phyloP scores from a whole-genome alignment of 1,140 invertebrate genomes.

The Chrysopa pallens region DNA sequence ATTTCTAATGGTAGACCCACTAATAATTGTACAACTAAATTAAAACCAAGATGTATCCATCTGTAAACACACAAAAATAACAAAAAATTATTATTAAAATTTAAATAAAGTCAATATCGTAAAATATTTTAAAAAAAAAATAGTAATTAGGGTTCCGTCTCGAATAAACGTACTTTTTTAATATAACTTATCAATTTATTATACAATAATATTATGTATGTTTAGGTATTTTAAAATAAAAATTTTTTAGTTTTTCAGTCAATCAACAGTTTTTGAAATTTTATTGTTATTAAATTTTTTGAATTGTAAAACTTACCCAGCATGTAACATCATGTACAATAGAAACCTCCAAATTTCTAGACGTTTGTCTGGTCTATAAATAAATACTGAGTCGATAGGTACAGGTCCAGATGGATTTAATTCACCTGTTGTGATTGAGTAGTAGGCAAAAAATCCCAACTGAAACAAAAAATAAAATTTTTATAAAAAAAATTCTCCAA shows the following conservation, averaged over 20 bases:
- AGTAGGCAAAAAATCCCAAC: constrained; percentile 85
- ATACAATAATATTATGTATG: too few species aligned
- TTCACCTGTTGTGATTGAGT: constrained; percentile 61
- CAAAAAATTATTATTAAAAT: neutral
- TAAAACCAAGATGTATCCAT: constrained; percentile 90
- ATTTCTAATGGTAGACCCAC: constrained; percentile 89
- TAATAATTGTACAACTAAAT: constrained; percentile 77
- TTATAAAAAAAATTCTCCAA: too few species aligned
- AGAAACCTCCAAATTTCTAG: constrained; percentile 86
- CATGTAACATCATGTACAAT: constrained; percentile 89
- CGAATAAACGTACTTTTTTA: too few species aligned
- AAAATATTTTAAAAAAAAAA: too few species aligned
- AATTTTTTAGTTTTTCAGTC: too few species aligned
- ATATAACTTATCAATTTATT: too few species aligned
- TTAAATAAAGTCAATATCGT: neutral
- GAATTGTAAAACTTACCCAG: constrained; percentile 43
- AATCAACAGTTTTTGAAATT: too few species aligned
- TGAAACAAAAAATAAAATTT: constrained; percentile 30
- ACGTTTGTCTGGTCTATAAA: constrained; percentile 82
- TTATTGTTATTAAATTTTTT: too few species aligned
- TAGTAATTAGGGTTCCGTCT: too few species aligned
- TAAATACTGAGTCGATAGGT: constrained; percentile 81
- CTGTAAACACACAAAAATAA: constrained; percentile 29
- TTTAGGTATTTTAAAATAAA: neutral
- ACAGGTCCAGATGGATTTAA: constrained; percentile 76